Evolutionary conservation across 2,797 vertebrate genomes (phyloP).

Genomic region (Chlorospingus flavigularis): DNA sequence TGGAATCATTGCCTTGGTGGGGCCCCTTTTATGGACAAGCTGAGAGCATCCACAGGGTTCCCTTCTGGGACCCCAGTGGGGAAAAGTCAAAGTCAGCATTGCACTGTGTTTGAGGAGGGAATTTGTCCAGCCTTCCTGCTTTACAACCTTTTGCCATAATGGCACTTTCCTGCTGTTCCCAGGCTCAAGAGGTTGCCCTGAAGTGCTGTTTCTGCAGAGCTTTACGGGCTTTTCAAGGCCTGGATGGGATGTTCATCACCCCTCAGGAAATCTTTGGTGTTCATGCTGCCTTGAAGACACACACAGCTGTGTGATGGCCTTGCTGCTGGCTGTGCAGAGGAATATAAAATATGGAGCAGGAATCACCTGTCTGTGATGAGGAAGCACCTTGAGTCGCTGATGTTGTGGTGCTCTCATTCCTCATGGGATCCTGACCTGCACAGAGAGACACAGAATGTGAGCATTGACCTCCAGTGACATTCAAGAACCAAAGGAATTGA

Average conservation of each 20-base stretch:
- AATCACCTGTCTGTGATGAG: not conserved
- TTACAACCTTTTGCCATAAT: not conserved
- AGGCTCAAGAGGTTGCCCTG: not conserved
- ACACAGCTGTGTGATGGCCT: not conserved
- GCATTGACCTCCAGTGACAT: not conserved
- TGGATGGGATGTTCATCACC: not conserved
- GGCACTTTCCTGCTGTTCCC: not conserved
- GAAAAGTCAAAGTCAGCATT: not conserved
- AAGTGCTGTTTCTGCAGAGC: not conserved
- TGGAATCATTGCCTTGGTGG: not conserved
- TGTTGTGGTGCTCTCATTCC: not conserved
- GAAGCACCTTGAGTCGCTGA: not conserved
- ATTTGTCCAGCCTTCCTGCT: not conserved
- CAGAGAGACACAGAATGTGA: not conserved
- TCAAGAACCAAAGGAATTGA: not conserved
- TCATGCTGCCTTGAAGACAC: not conserved
- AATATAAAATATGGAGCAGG: not conserved
- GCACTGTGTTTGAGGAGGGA: not conserved
- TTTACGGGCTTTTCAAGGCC: not conserved
- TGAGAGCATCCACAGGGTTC: not conserved
- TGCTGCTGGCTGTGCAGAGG: not conserved
- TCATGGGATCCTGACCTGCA: conserved; percentile 1
- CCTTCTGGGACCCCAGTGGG: not conserved
- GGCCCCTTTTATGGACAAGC: not conserved
- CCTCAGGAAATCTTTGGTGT: not conserved